Conservation (phyloP, 2,113 vertebrate genomes). For the Phylloscopus trochilus region DNA sequence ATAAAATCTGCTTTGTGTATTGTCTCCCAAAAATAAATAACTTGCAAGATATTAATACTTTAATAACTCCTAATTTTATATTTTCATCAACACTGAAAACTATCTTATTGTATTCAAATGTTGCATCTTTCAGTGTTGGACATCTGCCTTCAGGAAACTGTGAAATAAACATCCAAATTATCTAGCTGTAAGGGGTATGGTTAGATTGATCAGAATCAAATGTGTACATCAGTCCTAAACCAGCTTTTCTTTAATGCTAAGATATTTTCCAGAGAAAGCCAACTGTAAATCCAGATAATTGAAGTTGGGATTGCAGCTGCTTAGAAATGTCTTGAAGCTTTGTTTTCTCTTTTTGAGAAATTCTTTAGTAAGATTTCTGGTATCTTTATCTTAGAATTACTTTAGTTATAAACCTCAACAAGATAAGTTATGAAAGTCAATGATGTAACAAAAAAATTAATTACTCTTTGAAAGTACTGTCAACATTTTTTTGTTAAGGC, state of each 20-base stretch:
- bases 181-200: not conserved
- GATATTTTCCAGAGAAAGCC: not conserved
- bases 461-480: not conserved
- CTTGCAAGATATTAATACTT: not conserved
- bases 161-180: not conserved
- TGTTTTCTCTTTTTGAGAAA: not conserved
- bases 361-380: not conserved
- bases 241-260: not conserved
- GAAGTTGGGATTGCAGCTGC: not conserved
- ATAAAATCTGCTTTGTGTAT: not conserved
- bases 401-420: not conserved
- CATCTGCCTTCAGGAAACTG: not conserved
- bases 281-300: not conserved
- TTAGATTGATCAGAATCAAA: not conserved
- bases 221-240: not conserved
- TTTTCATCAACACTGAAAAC: not conserved
- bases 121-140: not conserved
- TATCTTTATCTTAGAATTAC: not conserved
- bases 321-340: not conserved
- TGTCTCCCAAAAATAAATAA: not conserved
- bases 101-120: not conserved
- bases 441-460: not conserved
- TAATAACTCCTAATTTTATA: not conserved
- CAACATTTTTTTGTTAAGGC: not conserved
- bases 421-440: not conserved